Conservation (phyloP, 2,113 vertebrate species). For the Amia ocellicauda region DNA sequence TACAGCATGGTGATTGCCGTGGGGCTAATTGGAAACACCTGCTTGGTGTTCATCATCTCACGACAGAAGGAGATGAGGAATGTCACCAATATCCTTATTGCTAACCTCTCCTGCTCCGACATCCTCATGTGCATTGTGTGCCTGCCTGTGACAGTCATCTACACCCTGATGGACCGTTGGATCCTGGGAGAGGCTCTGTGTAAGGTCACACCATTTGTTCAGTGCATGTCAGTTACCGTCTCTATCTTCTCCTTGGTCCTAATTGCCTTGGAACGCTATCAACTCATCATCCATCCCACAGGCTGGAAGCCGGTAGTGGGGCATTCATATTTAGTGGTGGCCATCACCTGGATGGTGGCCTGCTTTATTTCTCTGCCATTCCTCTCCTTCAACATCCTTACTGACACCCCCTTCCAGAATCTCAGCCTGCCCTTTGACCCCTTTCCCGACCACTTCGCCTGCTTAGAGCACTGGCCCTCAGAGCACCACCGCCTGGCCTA, state of each 20-base stretch:
- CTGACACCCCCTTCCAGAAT: constrained; percentile 62
- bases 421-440: constrained; percentile 58
- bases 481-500: constrained; percentile 63
- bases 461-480: constrained; percentile 65
- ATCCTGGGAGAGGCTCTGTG: constrained; percentile 65
- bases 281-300: constrained; percentile 68
- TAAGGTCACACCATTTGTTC: constrained; percentile 65
- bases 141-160: constrained; percentile 66
- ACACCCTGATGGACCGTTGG: constrained; percentile 73
- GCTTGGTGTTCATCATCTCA: constrained; percentile 64
- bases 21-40: constrained; percentile 63
- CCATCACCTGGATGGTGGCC: constrained; percentile 59
- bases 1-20: constrained; percentile 64
- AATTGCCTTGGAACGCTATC: constrained; percentile 69
- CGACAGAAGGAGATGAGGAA: constrained; percentile 65
- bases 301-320: constrained; percentile 62
- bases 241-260: constrained; percentile 66
- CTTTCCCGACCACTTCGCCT: constrained; percentile 62
- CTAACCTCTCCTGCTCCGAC: constrained; percentile 69
- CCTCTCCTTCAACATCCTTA: constrained; percentile 63
- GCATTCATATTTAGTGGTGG: constrained; percentile 65
- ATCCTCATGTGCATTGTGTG: constrained; percentile 69
- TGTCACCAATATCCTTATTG: constrained; percentile 70
- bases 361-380: constrained; percentile 67
- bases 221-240: constrained; percentile 67